Conservation (phyloP, 2,113 vertebrate genomes). For the Archocentrus centrarchus region DNA sequence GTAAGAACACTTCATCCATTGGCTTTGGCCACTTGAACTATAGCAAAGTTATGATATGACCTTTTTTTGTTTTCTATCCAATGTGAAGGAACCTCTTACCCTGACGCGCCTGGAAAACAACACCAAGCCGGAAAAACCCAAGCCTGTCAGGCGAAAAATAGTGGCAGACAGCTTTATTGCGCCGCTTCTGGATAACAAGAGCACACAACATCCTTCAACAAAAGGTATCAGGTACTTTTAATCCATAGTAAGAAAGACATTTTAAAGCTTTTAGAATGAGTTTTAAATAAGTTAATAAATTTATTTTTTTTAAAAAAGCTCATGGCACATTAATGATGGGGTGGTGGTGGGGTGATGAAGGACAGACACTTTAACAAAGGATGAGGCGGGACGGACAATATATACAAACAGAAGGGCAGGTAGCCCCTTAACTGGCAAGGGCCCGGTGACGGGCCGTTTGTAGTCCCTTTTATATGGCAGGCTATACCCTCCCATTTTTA, state of each 20-base stretch:
- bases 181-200: slow-evolving; percentile 91
- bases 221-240: slow-evolving; percentile 68
- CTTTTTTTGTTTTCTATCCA: slow-evolving; percentile 3
- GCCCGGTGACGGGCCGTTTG: too few relatives aligned
- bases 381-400: too few relatives aligned
- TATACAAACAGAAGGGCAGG: too few relatives aligned
- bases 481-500: too few relatives aligned
- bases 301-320: too few relatives aligned
- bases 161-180: slow-evolving; percentile 90
- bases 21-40: not conserved
- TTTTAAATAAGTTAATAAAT: not conserved
- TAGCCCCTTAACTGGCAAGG: too few relatives aligned
- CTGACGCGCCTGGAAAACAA: slow-evolving; percentile 91
- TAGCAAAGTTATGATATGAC: not conserved
- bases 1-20: not conserved
- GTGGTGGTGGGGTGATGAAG: too few relatives aligned
- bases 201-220: slow-evolving; percentile 82
- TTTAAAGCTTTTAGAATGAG: not conserved
- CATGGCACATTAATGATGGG: too few relatives aligned
- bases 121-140: slow-evolving; percentile 91
- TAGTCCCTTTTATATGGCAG: too few relatives aligned
- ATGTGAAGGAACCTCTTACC: slow-evolving; percentile 86
- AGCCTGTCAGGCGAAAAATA: slow-evolving; percentile 90
- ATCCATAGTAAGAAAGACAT: not conserved
- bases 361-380: too few relatives aligned